Evolutionary conservation across 1,140 invertebrate species (phyloP).

Genomic region (Coenobita brevimanus): DNA sequence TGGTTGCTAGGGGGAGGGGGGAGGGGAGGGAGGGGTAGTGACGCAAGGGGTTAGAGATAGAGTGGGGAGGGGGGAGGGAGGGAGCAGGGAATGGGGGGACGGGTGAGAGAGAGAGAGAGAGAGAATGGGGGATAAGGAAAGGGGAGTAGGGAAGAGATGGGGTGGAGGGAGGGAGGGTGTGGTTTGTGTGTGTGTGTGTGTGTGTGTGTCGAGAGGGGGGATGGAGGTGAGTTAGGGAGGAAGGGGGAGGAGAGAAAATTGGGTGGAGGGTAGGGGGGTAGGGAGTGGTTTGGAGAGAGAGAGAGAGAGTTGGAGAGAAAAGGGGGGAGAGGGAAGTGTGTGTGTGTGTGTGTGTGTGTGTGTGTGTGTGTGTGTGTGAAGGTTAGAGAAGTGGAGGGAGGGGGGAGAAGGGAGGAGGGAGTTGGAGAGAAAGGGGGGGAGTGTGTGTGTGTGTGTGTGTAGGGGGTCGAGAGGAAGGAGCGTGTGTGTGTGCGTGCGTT

Average conservation of each 20-base stretch:
- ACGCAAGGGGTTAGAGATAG: too few relatives aligned
- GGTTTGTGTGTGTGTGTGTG: too few relatives aligned
- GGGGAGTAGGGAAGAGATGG: too few relatives aligned
- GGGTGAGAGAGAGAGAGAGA: not conserved
- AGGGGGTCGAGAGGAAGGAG: not conserved
- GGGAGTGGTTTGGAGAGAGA: too few relatives aligned
- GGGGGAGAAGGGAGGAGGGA: not conserved
- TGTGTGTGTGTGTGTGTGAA: not conserved
- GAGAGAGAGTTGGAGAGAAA: too few relatives aligned
- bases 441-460: too few relatives aligned
- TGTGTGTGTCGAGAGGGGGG: too few relatives aligned
- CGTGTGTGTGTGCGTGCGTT: too few relatives aligned
- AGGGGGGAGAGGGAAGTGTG: not conserved
- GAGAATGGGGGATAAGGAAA: not conserved
- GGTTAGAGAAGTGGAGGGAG: not conserved
- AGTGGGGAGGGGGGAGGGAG: not conserved
- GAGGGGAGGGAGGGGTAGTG: not conserved
- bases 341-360: not conserved
- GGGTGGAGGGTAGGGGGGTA: too few relatives aligned
- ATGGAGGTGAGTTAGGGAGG: too few relatives aligned
- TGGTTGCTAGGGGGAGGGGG: not conserved
- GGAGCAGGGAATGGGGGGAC: not conserved
- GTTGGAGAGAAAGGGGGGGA: constrained; percentile 5
- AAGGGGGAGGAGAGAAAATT: too few relatives aligned
- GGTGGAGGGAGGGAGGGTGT: too few relatives aligned